Evolutionary conservation across 2,113 vertebrate genomes (phyloP).

Genomic region (Nothobranchius furzeri): DNA sequence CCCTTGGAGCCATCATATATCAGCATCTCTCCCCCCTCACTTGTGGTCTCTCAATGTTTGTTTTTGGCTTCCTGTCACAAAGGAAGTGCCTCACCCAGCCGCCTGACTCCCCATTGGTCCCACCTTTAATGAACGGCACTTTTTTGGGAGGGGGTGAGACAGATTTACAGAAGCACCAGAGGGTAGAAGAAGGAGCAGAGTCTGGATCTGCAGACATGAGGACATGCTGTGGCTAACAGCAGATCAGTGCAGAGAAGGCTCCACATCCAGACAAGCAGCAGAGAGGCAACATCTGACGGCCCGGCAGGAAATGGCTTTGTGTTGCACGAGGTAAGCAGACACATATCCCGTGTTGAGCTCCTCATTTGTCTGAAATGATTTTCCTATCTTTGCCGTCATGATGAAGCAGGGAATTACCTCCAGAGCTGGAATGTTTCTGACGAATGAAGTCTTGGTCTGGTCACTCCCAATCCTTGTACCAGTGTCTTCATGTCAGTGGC

Average conservation of each 20-base stretch:
- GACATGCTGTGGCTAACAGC: conserved; percentile 7
- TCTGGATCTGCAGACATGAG: conserved; percentile 14
- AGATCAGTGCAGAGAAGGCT: background rate
- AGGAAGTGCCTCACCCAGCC: conserved; percentile 81
- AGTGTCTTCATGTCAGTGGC: conserved; percentile 77
- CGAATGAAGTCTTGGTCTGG: conserved; percentile 44
- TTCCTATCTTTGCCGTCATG: too few species aligned
- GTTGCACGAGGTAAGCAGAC: conserved; percentile 37
- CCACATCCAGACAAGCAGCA: background rate
- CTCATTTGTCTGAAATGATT: background rate
- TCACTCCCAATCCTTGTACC: conserved; percentile 88
- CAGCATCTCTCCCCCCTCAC: conserved; percentile 41
- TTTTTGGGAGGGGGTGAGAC: conserved; percentile 39
- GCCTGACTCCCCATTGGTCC: conserved; percentile 69
- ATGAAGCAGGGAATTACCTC: too few species aligned
- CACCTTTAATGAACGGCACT: conserved; percentile 64
- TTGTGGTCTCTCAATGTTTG: conserved; percentile 64
- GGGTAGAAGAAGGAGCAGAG: conserved; percentile 55
- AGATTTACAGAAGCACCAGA: conserved; percentile 20
- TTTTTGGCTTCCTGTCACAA: conserved; percentile 80
- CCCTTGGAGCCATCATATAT: conserved; percentile 36
- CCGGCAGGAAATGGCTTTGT: conserved; percentile 38
- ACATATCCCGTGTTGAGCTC: background rate
- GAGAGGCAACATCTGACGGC: conserved; percentile 4
- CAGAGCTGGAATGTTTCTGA: background rate